These are phyloP conservation scores for Plebejus argus DNA, from an alignment of 2,888 invertebrate genomes.

Conservation along the genomic window DNA sequence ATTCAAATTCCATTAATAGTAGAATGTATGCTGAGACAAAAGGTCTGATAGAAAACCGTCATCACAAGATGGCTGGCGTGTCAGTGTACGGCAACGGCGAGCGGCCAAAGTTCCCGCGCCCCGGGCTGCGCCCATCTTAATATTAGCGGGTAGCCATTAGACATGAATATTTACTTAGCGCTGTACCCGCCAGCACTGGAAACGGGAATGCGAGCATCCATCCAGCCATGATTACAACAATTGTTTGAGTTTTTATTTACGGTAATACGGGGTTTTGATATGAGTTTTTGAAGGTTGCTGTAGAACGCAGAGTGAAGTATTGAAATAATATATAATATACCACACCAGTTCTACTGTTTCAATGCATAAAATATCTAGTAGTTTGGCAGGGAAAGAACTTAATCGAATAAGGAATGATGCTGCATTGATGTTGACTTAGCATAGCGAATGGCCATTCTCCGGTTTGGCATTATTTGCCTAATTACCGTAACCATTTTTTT, in stretches of 20 bases:
- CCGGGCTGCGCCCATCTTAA: slow-evolving; percentile 61
- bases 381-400: too few species aligned
- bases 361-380: too few species aligned
- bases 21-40: background rate
- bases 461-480: too few species aligned
- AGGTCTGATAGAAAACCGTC: background rate
- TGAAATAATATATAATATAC: too few species aligned
- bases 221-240: background rate
- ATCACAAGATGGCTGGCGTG: slow-evolving; percentile 57
- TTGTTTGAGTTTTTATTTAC: background rate
- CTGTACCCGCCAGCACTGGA: slow-evolving; percentile 32
- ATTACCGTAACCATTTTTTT: too few species aligned
- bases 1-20: background rate
- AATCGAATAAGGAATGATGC: too few species aligned
- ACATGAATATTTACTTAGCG: slow-evolving; percentile 77
- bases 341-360: too few species aligned
- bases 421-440: too few species aligned
- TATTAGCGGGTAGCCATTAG: slow-evolving; percentile 67
- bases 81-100: slow-evolving; percentile 66
- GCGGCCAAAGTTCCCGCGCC: slow-evolving; percentile 65
- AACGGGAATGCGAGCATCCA: background rate
- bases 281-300: background rate
- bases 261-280: background rate
- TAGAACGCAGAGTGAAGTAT: too few species aligned
- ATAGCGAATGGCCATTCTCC: too few species aligned